These are phyloP conservation scores for Cheirogaleus major DNA, from an alignment of 2,797 vertebrate genomes.

Conservation along the genomic window DNA sequence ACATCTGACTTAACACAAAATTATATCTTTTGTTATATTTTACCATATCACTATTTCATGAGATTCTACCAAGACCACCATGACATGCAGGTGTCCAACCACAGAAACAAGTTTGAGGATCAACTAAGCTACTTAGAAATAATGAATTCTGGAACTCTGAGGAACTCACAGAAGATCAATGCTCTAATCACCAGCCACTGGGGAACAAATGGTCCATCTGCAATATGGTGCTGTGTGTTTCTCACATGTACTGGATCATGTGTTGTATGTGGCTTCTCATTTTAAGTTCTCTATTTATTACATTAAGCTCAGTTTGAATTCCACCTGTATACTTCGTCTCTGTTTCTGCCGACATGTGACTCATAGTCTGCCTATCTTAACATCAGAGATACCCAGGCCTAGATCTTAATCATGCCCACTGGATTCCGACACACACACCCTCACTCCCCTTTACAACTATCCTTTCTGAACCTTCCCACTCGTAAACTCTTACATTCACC, in stretches of 20 bases:
- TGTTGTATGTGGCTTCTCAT: background rate
- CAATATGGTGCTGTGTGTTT: background rate
- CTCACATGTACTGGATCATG: too few relatives aligned
- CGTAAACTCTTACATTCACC: background rate
- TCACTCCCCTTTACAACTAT: background rate
- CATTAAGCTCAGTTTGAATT: background rate
- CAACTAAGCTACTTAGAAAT: background rate
- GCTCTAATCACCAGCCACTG: background rate
- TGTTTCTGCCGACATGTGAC: background rate
- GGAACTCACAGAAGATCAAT: background rate
- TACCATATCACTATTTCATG: background rate
- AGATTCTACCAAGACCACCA: background rate
- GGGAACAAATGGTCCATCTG: background rate
- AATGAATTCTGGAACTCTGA: background rate
- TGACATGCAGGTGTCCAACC: background rate
- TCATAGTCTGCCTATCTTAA: background rate
- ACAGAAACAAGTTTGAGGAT: background rate
- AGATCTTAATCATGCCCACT: background rate
- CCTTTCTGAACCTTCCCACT: background rate
- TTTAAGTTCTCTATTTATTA: background rate
- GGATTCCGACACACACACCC: background rate
- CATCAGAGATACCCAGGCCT: background rate
- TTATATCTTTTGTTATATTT: conserved; percentile 27
- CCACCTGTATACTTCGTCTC: background rate
- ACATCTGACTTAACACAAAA: background rate